A percentile compares a stretch with the other conserved stretches of the same genome.
Evolutionary conservation across 37 sponge, comb jelly and placozoan species (phyloP).

Genomic region (Ianthella basta): DNA sequence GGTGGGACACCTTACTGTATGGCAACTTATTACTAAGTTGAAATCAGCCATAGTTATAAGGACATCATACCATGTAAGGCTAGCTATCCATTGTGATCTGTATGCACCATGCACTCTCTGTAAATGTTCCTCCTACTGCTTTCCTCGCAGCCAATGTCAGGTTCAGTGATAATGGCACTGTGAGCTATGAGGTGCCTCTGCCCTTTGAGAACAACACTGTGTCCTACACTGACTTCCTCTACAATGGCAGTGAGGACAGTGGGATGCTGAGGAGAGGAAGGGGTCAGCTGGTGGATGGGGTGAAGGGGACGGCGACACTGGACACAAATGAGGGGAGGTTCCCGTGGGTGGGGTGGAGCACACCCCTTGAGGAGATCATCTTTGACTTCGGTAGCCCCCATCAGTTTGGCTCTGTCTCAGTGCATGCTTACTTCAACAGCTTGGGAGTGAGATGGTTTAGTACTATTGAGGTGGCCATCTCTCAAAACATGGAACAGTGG

Average conservation of each 20-base stretch:
- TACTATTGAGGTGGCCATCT: neutral
- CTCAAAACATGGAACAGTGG: conserved; percentile 14
- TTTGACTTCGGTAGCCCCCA: neutral
- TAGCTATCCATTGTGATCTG: too few relatives aligned
- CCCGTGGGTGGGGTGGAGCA: neutral
- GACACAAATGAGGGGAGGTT: neutral
- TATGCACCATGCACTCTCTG: too few relatives aligned
- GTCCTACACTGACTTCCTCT: neutral
- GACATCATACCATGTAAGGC: too few relatives aligned
- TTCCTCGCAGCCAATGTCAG: neutral
- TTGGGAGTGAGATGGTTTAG: neutral
- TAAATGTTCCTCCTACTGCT: neutral
- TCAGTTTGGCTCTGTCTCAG: neutral
- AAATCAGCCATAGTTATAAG: too few relatives aligned
- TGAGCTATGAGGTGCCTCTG: neutral
- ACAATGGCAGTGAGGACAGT: neutral
- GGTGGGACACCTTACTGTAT: too few relatives aligned
- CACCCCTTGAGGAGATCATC: neutral
- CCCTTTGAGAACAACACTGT: neutral
- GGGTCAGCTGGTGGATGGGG: conserved; percentile 3
- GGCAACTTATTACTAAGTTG: too few relatives aligned
- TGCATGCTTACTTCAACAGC: neutral
- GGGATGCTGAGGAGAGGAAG: neutral
- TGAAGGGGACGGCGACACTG: neutral
- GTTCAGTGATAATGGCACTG: neutral